Conservation (phyloP, 2,888 invertebrate genomes). For the Schizotus pectinicornis region DNA sequence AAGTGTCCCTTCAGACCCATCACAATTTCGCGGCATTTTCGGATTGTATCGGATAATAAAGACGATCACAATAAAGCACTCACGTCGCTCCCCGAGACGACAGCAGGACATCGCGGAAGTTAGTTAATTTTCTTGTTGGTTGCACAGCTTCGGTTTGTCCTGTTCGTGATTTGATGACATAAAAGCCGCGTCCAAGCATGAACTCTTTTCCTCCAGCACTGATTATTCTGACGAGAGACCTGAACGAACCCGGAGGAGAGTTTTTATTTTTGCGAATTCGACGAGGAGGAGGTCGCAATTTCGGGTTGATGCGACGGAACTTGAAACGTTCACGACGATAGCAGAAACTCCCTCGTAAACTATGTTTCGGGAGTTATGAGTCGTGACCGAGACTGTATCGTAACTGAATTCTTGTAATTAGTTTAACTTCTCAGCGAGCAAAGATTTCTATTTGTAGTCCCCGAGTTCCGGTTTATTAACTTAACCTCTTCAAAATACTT, state of each 20-base stretch:
- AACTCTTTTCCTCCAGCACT: constrained; percentile 41
- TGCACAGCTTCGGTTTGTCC: constrained; percentile 48
- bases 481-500: constrained; percentile 23
- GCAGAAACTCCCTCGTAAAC: constrained; percentile 18
- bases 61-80: constrained; percentile 2
- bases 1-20: background rate
- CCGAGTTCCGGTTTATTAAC: constrained; percentile 28
- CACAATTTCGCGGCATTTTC: background rate
- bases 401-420: constrained; percentile 32
- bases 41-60: background rate
- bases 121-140: constrained; percentile 51
- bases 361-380: constrained; percentile 28
- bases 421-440: constrained; percentile 26
- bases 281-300: too few relatives aligned
- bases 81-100: constrained; percentile 16
- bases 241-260: background rate
- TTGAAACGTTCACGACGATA: constrained; percentile 10
- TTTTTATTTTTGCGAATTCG: too few relatives aligned
- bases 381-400: constrained; percentile 28
- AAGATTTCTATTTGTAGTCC: constrained; percentile 24
- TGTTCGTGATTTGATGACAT: constrained; percentile 49
- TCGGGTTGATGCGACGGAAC: background rate
- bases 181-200: constrained; percentile 48
- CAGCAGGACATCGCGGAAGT: constrained; percentile 38
- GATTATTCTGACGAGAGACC: constrained; percentile 36